Evolutionary conservation across 2,888 invertebrate genomes (phyloP).

Genomic region (Tetheella fluctuosa): DNA sequence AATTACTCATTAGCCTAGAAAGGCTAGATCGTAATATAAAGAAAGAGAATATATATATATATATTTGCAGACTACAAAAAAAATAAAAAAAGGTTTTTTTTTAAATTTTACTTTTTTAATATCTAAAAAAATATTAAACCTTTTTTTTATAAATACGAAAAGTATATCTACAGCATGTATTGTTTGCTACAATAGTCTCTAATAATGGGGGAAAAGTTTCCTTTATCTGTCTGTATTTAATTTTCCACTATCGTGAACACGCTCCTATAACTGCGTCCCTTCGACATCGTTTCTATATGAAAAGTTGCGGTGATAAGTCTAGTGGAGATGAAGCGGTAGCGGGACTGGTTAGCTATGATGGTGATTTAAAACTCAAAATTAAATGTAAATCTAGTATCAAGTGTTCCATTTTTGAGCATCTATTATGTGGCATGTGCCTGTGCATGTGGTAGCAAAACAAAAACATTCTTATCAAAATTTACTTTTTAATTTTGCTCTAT

Average conservation of each 20-base stretch:
- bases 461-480: too few species aligned
- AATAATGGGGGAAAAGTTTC: conserved; percentile 27
- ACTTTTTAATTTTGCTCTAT: too few species aligned
- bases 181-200: conserved; percentile 13
- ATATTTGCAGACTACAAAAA: too few species aligned
- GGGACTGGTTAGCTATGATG: not conserved
- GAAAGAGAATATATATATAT: too few species aligned
- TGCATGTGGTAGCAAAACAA: too few species aligned
- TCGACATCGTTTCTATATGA: conserved; percentile 2
- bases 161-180: not conserved
- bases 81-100: not conserved
- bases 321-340: conserved; percentile 1
- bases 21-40: too few species aligned
- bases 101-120: not conserved
- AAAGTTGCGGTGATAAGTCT: not conserved
- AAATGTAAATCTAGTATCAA: too few species aligned
- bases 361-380: too few species aligned
- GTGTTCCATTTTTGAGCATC: too few species aligned
- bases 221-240: conserved; percentile 31
- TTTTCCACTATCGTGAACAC: conserved; percentile 28
- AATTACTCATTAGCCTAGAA: too few species aligned
- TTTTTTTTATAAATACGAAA: not conserved
- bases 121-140: not conserved
- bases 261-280: conserved; percentile 10
- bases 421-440: too few species aligned